Evolutionary conservation across 2,113 vertebrate genomes (phyloP).

Genomic region (Sturnira hondurensis): DNA sequence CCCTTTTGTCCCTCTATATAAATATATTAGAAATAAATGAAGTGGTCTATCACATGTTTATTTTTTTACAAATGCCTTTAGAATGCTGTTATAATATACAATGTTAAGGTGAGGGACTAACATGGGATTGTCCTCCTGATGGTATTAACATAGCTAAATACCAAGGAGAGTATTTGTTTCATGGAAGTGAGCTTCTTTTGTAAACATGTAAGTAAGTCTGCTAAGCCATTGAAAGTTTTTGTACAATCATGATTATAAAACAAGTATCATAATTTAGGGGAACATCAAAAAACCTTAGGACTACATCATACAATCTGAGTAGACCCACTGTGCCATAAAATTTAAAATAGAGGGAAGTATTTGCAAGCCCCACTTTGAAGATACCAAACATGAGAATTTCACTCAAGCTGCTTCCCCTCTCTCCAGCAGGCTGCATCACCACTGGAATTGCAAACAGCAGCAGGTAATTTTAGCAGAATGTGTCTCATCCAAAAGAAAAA

Average conservation of each 20-base stretch:
- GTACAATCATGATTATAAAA: conserved; percentile 11
- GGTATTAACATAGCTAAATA: background rate
- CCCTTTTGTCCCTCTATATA: background rate
- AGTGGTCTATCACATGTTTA: conserved; percentile 11
- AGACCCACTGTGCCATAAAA: conserved; percentile 44
- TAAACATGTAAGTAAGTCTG: background rate
- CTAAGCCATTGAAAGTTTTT: conserved; percentile 41
- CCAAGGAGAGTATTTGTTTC: conserved; percentile 8
- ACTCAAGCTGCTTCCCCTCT: conserved; percentile 59
- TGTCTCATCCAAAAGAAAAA: conserved; percentile 50
- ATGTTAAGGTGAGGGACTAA: background rate
- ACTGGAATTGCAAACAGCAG: conserved; percentile 65
- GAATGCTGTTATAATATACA: background rate
- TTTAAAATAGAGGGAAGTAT: conserved; percentile 63
- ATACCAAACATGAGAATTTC: conserved; percentile 55
- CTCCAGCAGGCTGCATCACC: conserved; percentile 74
- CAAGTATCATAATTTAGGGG: conserved; percentile 33
- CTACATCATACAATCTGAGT: background rate
- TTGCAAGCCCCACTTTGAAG: conserved; percentile 67
- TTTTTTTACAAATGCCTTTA: conserved; percentile 48
- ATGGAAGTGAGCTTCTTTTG: conserved; percentile 32
- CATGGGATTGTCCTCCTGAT: background rate
- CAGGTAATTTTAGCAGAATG: conserved; percentile 77
- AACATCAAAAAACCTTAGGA: background rate
- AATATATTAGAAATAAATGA: conserved; percentile 43